These are phyloP conservation scores for Semnopithecus entellus DNA, from an alignment of 2,113 vertebrate species.

Conservation along the genomic window DNA sequence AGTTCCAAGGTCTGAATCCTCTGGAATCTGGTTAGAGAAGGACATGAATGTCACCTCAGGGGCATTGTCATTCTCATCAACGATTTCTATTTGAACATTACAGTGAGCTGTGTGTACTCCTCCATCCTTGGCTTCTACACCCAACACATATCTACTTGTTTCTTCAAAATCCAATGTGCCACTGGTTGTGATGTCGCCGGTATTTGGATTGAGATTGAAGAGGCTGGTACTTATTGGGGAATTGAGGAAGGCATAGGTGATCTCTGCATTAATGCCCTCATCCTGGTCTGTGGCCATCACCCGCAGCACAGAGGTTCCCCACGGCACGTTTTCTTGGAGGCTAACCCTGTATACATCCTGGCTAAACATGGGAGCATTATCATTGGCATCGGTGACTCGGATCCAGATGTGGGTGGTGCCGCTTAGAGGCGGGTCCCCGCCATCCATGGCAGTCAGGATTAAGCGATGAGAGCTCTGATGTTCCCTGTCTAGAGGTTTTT, in stretches of 20 bases:
- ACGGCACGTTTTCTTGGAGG: conserved; percentile 80
- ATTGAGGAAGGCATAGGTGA: conserved; percentile 83
- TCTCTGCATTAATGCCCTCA: conserved; percentile 82
- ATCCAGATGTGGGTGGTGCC: conserved; percentile 71
- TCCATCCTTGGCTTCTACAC: conserved; percentile 84
- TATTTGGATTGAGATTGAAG: conserved; percentile 83
- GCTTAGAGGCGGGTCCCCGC: conserved; percentile 65
- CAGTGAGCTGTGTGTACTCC: conserved; percentile 80
- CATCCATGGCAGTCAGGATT: conserved; percentile 78
- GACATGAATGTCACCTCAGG: conserved; percentile 85
- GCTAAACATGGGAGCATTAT: conserved; percentile 78
- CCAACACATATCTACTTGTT: conserved; percentile 76
- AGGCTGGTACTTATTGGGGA: conserved; percentile 56
- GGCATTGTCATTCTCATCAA: conserved; percentile 86
- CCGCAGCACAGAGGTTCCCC: conserved; percentile 71
- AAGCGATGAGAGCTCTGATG: conserved; percentile 63
- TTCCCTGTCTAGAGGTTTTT: conserved; percentile 82
- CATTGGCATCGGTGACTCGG: conserved; percentile 76
- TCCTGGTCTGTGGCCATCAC: conserved; percentile 87
- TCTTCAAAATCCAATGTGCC: conserved; percentile 86
- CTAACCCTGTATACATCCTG: conserved; percentile 71
- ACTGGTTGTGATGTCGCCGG: conserved; percentile 79
- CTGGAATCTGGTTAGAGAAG: conserved; percentile 76
- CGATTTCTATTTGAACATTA: conserved; percentile 84
- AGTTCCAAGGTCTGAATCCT: conserved; percentile 64